Evolutionary conservation across 2,113 vertebrate species (phyloP).

Genomic region (Pogona vitticeps): DNA sequence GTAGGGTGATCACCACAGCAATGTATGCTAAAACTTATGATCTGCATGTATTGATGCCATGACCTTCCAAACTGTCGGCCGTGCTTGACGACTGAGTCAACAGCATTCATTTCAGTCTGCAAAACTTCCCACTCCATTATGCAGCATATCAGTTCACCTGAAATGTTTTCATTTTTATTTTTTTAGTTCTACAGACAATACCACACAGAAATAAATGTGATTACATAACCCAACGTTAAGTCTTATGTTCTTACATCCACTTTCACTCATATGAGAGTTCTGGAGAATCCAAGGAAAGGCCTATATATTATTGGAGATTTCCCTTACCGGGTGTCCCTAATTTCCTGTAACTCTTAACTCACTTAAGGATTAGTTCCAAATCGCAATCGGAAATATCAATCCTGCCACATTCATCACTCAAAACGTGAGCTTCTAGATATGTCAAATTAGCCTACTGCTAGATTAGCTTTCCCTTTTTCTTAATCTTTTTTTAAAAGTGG

Average conservation of each 20-base stretch:
- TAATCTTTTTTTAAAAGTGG: no score
- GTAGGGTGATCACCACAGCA: no score
- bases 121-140: neutral
- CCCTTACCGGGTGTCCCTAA: neutral
- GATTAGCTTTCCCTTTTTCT: no score
- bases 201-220: neutral
- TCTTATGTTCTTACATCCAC: slow-evolving; percentile 1
- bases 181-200: neutral
- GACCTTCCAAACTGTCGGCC: neutral
- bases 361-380: neutral
- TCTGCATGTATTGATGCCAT: neutral
- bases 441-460: neutral
- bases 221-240: neutral
- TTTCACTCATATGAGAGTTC: neutral
- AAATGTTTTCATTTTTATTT: neutral
- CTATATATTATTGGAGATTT: neutral
- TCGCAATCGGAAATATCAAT: neutral
- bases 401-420: neutral
- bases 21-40: neutral
- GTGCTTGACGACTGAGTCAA: neutral
- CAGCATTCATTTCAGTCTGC: neutral
- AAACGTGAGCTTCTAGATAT: neutral
- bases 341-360: neutral
- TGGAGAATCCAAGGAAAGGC: neutral
- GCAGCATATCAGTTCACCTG: neutral